Evolutionary conservation across 2,888 invertebrate species (phyloP).

Genomic region (Taphrorychus bicolor): DNA sequence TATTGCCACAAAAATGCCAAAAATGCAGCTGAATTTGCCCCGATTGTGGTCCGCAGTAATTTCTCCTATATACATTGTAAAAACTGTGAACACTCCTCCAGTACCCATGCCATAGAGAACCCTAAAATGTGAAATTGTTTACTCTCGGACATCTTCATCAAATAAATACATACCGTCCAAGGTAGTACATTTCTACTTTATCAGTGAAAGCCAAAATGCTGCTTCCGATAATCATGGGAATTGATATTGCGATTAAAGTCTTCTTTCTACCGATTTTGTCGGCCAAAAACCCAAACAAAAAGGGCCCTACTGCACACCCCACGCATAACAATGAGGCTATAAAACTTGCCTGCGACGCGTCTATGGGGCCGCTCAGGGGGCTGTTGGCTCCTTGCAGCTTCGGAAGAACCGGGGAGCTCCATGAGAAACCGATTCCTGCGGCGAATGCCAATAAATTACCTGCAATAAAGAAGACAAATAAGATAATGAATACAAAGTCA

Average conservation of each 20-base stretch:
- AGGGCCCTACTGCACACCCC: constrained; percentile 47
- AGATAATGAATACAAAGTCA: too few species aligned
- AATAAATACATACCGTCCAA: constrained; percentile 54
- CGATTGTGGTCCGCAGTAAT: constrained; percentile 80
- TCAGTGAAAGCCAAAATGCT: constrained; percentile 43
- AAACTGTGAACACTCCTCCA: constrained; percentile 73
- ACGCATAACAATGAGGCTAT: constrained; percentile 46
- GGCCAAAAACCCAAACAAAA: constrained; percentile 43
- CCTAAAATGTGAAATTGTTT: constrained; percentile 42
- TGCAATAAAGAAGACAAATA: too few species aligned
- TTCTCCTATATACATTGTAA: constrained; percentile 87
- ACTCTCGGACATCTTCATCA: neutral
- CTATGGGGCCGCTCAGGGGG: constrained; percentile 44
- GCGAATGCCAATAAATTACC: constrained; percentile 42
- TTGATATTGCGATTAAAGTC: constrained; percentile 67
- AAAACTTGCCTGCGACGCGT: constrained; percentile 46
- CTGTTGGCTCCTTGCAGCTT: constrained; percentile 40
- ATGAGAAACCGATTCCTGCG: constrained; percentile 44
- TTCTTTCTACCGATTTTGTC: constrained; percentile 65
- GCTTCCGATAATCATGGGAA: constrained; percentile 67
- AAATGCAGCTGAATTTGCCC: constrained; percentile 71
- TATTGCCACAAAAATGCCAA: constrained; percentile 42
- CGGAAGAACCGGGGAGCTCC: constrained; percentile 49
- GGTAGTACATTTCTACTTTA: constrained; percentile 56
- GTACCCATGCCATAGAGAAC: constrained; percentile 70